Evolutionary conservation across 2,888 invertebrate genomes (phyloP), one percentile per base, ranked within the genome.

Genomic region (Heteromurus nitidus): DNA sequence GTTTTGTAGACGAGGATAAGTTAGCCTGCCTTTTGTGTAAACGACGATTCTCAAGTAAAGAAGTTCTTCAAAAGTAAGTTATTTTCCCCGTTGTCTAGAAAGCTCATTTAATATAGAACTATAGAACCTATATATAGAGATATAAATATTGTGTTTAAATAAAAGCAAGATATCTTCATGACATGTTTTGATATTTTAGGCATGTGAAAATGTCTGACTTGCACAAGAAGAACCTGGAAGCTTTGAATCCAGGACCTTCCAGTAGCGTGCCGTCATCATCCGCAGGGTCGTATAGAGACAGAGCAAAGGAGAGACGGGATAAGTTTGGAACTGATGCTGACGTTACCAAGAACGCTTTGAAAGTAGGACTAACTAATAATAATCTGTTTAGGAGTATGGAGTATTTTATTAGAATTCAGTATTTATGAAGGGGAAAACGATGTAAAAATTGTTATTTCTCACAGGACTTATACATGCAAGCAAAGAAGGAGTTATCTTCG

Each of bases 1-100:
- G 73, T 44, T 73, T 84, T 58, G 74, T 96, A 3, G 98, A 99
- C 90, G 96, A 95, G 92, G 91, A 91, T 0, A 98, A 96, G 89
- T 90, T 98, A 60, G 96, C 97, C 0, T 99, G 99, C 88, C 91
- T 98, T 24, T 91, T 99, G 13, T 99, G 99, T 89, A 98, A 98
- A 89, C 91, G 99, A 67, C 96, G 96, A 88, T 97, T 99, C 89
- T 95, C 95, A 1, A 96, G 95, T 20, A 92, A 93, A 65, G 99
- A 99, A 80, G 95, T 95, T 0, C 91, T 99, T 16, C 92, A 93
- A 11, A 96, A 88, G 88, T 88, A 85, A 85, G 86, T 36, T 36
- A 13, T 36, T 36, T 13, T 36, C 36, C 36, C 9, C 7, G 7
- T 36, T 36, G 36, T 13, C 3, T 20, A 60, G 72, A 30, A 50